Evolutionary conservation across 2,797 vertebrate species (phyloP).

Genomic region (Cryptoprocta ferox): DNA sequence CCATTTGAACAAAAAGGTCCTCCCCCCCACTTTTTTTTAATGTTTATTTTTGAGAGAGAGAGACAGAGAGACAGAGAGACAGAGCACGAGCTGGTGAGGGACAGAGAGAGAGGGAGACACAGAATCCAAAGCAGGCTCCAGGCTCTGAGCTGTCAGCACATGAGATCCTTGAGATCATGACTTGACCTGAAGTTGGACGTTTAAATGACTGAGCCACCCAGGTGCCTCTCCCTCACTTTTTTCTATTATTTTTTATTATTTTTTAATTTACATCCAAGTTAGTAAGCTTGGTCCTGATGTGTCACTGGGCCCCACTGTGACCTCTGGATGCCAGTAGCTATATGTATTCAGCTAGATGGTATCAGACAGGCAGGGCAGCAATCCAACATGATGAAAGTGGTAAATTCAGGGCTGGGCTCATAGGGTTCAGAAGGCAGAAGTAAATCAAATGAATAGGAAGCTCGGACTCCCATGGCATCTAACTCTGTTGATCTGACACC

Average conservation of each 20-base stretch:
- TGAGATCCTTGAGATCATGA: no score
- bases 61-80: no score
- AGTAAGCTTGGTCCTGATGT: neutral
- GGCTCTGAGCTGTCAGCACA: no score
- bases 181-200: no score
- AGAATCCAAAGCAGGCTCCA: no score
- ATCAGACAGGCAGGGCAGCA: neutral
- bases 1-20: neutral
- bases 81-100: no score
- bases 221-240: no score
- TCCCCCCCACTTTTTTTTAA: neutral
- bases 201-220: no score
- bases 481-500: neutral
- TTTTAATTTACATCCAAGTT: no score
- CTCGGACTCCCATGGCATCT: neutral
- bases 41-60: no score
- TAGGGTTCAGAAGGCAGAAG: neutral
- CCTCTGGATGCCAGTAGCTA: neutral
- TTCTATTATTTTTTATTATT: no score
- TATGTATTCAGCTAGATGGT: neutral
- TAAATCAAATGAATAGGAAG: neutral
- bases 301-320: neutral
- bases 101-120: no score
- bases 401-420: neutral
- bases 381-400: neutral